Evolutionary conservation across 2,797 vertebrate genomes (phyloP), one percentile per base, ranked within the genome.

Genomic region (Poeciliopsis gracilis): DNA sequence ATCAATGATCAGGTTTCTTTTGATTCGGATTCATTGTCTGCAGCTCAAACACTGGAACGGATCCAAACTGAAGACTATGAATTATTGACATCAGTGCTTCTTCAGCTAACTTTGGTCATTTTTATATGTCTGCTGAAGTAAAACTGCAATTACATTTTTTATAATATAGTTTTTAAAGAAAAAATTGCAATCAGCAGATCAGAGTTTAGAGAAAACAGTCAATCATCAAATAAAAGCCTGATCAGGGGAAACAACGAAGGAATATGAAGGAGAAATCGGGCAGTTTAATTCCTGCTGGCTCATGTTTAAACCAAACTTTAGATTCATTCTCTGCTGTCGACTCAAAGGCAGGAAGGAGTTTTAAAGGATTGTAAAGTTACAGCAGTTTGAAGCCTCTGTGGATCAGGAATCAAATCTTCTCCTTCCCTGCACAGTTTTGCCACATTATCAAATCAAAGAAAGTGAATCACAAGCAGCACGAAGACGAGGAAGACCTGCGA

Each of bases 381-480:
- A 18, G 30, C 30, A 30, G 57, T 33, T 61, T 16, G 33, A 61
- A 15, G 57, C 57, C 30, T 63, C 28, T 3, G 28, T 30, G 30
- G 59, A 61, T 30, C 57, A 33, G 5, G 53, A 25, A 57, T 12
- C 55, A 61, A 33, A 33, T 9, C 12, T 63, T 63, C 30, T 63
- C 2, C 7, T 61, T 30, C 3, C 36, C 38, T 45, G n/a, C 70
- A 46, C 70, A 46, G 25, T 51, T 1, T 47, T 25, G 55, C 18
- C 25, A 36, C 30, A 49, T 41, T 1, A 70, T 43, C 5, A 84
- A 70, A 76, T 53, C 20, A 82, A 77, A 38, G 2, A 13, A 33
- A 33, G 28, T 89, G 87, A 88, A 25, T 89, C 88, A 89, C 15
- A 67, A 1, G 36, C 2, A 72, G 45, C 71, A 41, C 38, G 38